Evolutionary conservation across 2,888 invertebrate genomes (phyloP).

Genomic region (Scaeva pyrastri): DNA sequence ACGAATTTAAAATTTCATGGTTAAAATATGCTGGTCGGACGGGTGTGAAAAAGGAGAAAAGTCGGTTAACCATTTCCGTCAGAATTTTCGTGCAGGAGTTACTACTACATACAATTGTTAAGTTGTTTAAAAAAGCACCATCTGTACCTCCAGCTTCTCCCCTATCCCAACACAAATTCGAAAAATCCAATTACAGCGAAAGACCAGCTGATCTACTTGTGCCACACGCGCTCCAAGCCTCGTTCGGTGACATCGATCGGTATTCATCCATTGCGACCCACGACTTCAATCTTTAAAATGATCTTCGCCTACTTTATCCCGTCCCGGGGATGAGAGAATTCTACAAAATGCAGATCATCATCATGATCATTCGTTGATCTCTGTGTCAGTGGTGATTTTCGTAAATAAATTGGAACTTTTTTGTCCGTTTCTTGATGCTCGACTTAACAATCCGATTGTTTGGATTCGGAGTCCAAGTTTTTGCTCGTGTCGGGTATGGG

Average conservation of each 20-base stretch:
- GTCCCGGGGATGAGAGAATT: neutral
- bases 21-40: neutral
- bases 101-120: too few species aligned
- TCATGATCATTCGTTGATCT: slow-evolving; percentile 66
- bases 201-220: slow-evolving; percentile 57
- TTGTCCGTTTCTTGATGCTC: neutral
- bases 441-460: slow-evolving; percentile 54
- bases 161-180: too few species aligned
- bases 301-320: slow-evolving; percentile 28
- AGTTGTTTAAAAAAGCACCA: too few species aligned
- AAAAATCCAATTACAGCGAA: slow-evolving; percentile 47
- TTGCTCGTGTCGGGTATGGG: neutral
- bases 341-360: slow-evolving; percentile 49
- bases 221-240: slow-evolving; percentile 15
- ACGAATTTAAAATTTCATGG: slow-evolving; percentile 4
- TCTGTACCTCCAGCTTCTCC: too few species aligned
- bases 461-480: neutral
- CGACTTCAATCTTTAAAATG: slow-evolving; percentile 15
- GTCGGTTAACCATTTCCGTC: too few species aligned
- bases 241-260: neutral
- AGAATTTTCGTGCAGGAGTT: too few species aligned
- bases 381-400: slow-evolving; percentile 67
- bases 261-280: slow-evolving; percentile 19
- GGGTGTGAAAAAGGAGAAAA: too few species aligned
- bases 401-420: slow-evolving; percentile 73